Evolutionary conservation across 2,888 invertebrate species (phyloP), one percentile per base, ranked within the genome.

Genomic region (Zele albiditarsus): DNA sequence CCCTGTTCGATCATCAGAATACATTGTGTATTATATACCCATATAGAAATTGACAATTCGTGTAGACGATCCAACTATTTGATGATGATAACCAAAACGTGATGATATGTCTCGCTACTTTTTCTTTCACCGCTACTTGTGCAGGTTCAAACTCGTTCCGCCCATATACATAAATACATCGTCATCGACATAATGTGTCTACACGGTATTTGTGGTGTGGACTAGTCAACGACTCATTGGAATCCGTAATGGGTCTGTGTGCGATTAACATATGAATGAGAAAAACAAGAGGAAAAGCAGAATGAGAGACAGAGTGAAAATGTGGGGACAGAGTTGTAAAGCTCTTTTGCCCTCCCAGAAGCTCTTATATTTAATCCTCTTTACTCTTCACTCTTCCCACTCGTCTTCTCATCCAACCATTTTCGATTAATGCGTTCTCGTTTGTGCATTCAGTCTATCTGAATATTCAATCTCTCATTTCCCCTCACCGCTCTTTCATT

Each of bases 281-380:
- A 65, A 38, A 23, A 33, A 27, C 28, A 27, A 53, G n/a, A 8
- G 53, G n/a, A 20, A 53, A n/a, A 20, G 20, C 5, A 23, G 53
- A 23, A n/a, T 5, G 6, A 20, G 3, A 23, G 14, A 25, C 16
- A 60, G 25, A 42, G 53, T 31, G 73, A 58, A 38, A 38, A 38
- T 38, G 12, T 38, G 12, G 38, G 12, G 60, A 46, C 10, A 38
- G 62, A 49, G 58, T 75, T 38, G 49, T 63, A 62, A 70, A 75
- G 75, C 60, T 49, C 38, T 38, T 58, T 60, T 16, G 27, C 16
- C 49, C 67, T 53, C 68, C 73, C 76, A 67, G 70, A 66, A 75
- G 76, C 79, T 79, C 68, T 72, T 69, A 78, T 76, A 76, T 76
- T 80, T 79, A 80, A 80, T 80, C 79, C 79, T 79, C 77, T 80